Percentiles rank a stretch among this genome's conserved stretches.
Evolutionary conservation across 2,113 vertebrate genomes (phyloP).

Genomic region (Forbesichthys papilliferus): DNA sequence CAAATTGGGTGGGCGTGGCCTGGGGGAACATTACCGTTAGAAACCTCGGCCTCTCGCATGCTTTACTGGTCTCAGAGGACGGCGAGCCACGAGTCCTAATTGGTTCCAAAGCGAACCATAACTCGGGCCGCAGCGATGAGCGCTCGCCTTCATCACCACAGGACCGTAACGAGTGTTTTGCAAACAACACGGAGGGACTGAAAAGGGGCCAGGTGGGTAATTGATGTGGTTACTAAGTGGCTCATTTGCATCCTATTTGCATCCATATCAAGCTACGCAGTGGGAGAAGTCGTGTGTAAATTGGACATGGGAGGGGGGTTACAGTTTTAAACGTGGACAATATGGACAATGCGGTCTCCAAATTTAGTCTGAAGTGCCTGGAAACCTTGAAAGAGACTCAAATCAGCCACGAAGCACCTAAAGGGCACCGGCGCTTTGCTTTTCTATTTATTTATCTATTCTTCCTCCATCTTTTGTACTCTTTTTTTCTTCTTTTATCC

Average conservation of each 20-base stretch:
- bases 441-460: constrained; percentile 43
- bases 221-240: constrained; percentile 97
- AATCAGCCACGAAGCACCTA: constrained; percentile 83
- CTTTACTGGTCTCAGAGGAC: constrained; percentile 80
- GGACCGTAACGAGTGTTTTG: constrained; percentile 89
- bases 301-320: constrained; percentile 40
- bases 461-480: constrained; percentile 1
- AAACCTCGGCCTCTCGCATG: constrained; percentile 70
- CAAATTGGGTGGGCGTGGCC: constrained; percentile 51
- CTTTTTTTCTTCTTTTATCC: constrained; percentile 21
- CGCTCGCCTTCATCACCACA: constrained; percentile 86
- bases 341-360: constrained; percentile 77
- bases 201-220: constrained; percentile 96
- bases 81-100: constrained; percentile 83
- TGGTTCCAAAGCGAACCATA: constrained; percentile 93
- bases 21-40: constrained; percentile 79
- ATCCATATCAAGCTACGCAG: constrained; percentile 69
- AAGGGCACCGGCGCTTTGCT: constrained; percentile 81
- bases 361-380: constrained; percentile 34
- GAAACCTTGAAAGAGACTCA: constrained; percentile 81
- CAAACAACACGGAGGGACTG: constrained; percentile 92
- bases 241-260: constrained; percentile 96
- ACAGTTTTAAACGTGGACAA: constrained; percentile 72
- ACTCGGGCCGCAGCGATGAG: constrained; percentile 78
- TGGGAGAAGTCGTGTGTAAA: constrained; percentile 75